A percentile compares a stretch with the other conserved stretches of the same genome.
Conservation (phyloP, 2,888 invertebrate species). For the Ferrisia virgata region DNA sequence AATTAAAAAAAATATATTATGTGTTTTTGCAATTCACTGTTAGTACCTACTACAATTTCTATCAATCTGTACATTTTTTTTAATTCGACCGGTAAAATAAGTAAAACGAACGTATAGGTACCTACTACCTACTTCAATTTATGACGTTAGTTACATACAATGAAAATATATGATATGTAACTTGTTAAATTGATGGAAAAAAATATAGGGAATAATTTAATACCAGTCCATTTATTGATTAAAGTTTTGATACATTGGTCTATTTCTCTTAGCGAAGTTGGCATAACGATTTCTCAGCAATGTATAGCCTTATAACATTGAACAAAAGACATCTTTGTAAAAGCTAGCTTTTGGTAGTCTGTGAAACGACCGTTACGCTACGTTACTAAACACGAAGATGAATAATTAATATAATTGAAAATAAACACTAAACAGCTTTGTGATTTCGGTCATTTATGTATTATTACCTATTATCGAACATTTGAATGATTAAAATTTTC, state of each 20-base stretch:
- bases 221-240: background rate
- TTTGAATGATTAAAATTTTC: conserved; percentile 36
- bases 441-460: background rate
- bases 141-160: no score
- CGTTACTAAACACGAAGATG: background rate
- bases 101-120: no score
- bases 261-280: background rate
- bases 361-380: background rate
- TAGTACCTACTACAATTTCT: no score
- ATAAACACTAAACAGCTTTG: background rate
- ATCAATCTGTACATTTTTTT: no score
- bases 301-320: background rate
- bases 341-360: background rate
- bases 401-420: conserved; percentile 22
- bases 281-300: background rate
- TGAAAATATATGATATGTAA: background rate
- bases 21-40: no score
- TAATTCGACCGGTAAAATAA: no score
- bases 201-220: background rate
- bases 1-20: no score
- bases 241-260: background rate
- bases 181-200: background rate
- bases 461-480: background rate
- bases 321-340: background rate
- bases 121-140: no score